Base-by-base conservation (phyloP, 2,797 vertebrate genomes). In the Halcyon leucocephala region DNA sequence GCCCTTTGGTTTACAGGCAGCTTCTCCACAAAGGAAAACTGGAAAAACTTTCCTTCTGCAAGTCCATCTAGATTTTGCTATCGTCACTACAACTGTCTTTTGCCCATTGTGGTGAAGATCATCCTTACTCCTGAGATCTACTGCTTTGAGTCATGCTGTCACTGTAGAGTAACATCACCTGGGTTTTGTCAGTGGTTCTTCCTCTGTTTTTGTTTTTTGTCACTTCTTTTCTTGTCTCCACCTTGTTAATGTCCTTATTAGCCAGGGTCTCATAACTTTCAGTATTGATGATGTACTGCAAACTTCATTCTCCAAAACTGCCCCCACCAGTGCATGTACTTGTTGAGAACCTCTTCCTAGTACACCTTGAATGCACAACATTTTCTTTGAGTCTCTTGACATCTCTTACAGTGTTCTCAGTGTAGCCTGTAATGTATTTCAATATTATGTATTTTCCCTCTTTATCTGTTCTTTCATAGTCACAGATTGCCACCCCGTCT, bases 251-350 rank as follows among this genome's bases (percentile, higher is more conserved):
- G 14, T 4, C 90, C 3, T 51, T 84, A 21, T 26, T 77, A 18
- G 57, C n/a, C 33, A 85, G 12, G 3, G 10, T 15, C 52, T 82
- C 19, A 4, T 78, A 1, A 46, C 85, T 87, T 71, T 29, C 24
- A 39, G 3, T 71, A 12, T 12, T 62, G 9, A 12, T 51, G 25
- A 52, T 49, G 11, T 35, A 25, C 28, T 51, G 39, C 73, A 82
- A 79, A 9, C 8, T 74, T 31, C 4, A 33, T 92, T 80, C 8
- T 48, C 9, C 44, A 28, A 46, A 89, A 46, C 31, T 74, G 1
- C 3, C 35, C 15, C 55, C 10, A 26, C 24, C 24, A 66, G 6
- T 55, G 35, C 0, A 0, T 52, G 21, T 25, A 31, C 7, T 35
- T n/a, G 12, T 2, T 85, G 28, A 62, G 42, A 84, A 15, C 20